Evolutionary conservation across 1,140 invertebrate species (phyloP).

Genomic region (Ganaspis sp.): DNA sequence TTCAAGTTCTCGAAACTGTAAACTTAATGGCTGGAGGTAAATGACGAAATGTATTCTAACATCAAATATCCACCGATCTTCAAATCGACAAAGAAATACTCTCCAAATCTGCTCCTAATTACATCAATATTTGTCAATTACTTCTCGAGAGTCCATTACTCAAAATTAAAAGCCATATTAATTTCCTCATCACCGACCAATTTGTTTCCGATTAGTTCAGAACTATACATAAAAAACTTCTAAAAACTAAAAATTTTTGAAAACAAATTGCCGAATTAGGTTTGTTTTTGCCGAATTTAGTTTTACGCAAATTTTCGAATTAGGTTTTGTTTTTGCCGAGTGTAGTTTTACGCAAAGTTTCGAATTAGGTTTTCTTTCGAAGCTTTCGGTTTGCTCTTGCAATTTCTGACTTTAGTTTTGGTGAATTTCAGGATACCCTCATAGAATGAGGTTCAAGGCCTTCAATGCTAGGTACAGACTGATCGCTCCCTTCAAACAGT

Average conservation of each 20-base stretch:
- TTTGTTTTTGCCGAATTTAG: too few species aligned
- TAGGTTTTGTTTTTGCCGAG: too few species aligned
- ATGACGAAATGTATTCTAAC: slow-evolving; percentile 34
- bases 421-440: slow-evolving; percentile 85
- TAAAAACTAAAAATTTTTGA: too few species aligned
- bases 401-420: slow-evolving; percentile 38
- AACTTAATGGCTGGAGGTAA: slow-evolving; percentile 92
- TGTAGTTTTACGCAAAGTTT: background rate
- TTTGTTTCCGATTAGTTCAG: background rate
- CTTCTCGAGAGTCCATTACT: too few species aligned
- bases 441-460: slow-evolving; percentile 96
- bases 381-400: too few species aligned
- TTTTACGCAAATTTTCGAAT: slow-evolving; percentile 2
- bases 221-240: background rate
- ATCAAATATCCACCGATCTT: slow-evolving; percentile 22
- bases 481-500: slow-evolving; percentile 85
- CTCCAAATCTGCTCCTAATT: too few species aligned
- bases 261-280: too few species aligned
- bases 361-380: too few species aligned
- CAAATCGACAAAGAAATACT: too few species aligned
- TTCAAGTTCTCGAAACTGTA: slow-evolving; percentile 96
- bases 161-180: too few species aligned
- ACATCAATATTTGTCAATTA: too few species aligned
- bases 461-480: slow-evolving; percentile 91
- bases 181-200: too few species aligned